A percentile compares a stretch with the other conserved stretches of the same genome.
These are phyloP conservation scores for Glyphotaelius pellucidus DNA, from an alignment of 2,888 invertebrate species.

Conservation along the genomic window DNA sequence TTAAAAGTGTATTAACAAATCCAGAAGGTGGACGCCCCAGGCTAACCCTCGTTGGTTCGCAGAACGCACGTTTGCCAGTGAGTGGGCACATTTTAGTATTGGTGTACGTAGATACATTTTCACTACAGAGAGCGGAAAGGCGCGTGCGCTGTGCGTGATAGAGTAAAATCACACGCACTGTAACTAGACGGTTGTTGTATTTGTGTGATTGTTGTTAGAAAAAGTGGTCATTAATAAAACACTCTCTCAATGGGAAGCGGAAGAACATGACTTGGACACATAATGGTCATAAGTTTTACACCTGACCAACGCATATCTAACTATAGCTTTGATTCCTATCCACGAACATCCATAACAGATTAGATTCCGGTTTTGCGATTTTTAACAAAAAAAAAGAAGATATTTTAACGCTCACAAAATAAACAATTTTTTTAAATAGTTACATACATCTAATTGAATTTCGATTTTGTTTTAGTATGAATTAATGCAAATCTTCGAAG, in stretches of 20 bases:
- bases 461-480: no score
- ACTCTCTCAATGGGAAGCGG: slow-evolving; percentile 14
- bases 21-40: neutral
- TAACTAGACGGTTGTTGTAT: neutral
- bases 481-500: no score
- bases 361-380: neutral
- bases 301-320: neutral
- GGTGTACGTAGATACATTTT: neutral
- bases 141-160: slow-evolving; percentile 35
- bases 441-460: no score
- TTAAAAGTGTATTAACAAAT: neutral
- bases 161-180: slow-evolving; percentile 5
- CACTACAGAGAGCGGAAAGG: slow-evolving; percentile 15
- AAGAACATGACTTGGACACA: neutral
- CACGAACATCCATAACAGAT: neutral
- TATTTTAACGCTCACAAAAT: no score
- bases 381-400: neutral
- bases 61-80: neutral
- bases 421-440: no score
- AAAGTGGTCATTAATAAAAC: slow-evolving; percentile 15
- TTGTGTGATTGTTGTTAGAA: slow-evolving; percentile 5
- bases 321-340: neutral
- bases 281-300: neutral
- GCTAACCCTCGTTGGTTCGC: neutral
- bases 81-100: neutral